Evolutionary conservation across 2,797 vertebrate species (phyloP).

Genomic region (Ibycter americanus): DNA sequence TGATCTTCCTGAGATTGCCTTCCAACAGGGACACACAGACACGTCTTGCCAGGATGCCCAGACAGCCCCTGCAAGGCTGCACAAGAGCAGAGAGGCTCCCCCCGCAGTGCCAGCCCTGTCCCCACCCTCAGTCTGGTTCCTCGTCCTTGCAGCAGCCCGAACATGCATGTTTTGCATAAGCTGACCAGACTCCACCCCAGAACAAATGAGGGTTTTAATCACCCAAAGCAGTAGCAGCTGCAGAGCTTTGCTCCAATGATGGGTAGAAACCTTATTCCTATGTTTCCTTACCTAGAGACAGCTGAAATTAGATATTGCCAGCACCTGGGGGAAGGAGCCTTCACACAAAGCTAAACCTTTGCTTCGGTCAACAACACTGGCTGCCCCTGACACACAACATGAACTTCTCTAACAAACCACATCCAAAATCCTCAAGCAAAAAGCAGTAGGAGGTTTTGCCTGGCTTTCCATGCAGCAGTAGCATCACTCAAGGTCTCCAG

Average conservation of each 20-base stretch:
- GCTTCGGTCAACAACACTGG: background rate
- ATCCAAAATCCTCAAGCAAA: background rate
- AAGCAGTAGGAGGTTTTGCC: background rate
- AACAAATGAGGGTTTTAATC: background rate
- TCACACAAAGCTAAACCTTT: background rate
- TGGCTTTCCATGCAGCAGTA: background rate
- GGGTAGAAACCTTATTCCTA: background rate
- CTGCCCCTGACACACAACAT: background rate
- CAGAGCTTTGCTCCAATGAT: background rate
- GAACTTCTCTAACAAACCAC: background rate
- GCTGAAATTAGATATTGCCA: background rate
- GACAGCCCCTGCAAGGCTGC: background rate
- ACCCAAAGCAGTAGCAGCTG: background rate
- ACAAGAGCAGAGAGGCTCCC: accelerated
- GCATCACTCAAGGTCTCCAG: background rate
- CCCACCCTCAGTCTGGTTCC: background rate
- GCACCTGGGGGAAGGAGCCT: background rate
- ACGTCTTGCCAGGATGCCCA: background rate
- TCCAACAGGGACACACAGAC: background rate
- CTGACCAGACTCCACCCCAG: background rate
- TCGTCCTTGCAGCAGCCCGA: background rate
- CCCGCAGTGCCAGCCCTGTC: background rate
- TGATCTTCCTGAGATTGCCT: background rate
- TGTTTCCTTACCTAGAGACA: background rate
- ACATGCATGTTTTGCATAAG: accelerated